phyloP scores from a whole-genome alignment of 2,888 invertebrate species.

The Aphodius sticticus region DNA sequence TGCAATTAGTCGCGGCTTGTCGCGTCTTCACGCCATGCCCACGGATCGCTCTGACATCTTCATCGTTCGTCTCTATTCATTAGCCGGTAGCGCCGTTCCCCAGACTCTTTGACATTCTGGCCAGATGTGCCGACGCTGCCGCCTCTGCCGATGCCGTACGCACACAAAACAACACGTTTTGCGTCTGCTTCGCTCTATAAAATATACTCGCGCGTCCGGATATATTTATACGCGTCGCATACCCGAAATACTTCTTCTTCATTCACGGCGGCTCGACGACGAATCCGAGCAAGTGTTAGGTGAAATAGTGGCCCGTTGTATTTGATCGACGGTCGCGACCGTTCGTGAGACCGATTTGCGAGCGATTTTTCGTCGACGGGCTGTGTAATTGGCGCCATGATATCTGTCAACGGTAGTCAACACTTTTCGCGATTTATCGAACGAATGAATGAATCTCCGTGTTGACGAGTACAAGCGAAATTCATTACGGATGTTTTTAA shows the following conservation, averaged over 20 bases:
- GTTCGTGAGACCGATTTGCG: slow-evolving; percentile 6
- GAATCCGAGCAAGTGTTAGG: slow-evolving; percentile 17
- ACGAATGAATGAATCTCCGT: not conserved
- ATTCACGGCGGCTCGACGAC: slow-evolving; percentile 18
- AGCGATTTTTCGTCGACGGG: not conserved
- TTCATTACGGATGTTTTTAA: no score
- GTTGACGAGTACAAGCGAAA: no score
- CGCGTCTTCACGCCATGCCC: not conserved
- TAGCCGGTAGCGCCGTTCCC: not conserved
- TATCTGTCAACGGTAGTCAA: not conserved
- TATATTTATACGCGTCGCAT: slow-evolving; percentile 8
- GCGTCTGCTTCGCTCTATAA: not conserved
- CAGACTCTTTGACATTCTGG: not conserved
- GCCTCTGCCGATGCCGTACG: not conserved
- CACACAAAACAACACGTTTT: not conserved
- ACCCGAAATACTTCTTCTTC: slow-evolving; percentile 14
- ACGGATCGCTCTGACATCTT: not conserved
- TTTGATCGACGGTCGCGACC: not conserved
- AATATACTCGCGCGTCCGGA: not conserved
- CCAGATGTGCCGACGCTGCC: not conserved
- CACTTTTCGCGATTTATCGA: not conserved
- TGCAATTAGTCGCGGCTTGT: not conserved
- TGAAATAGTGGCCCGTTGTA: not conserved
- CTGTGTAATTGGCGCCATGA: not conserved
- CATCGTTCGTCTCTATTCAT: slow-evolving; percentile 4